A percentile compares a stretch with the other conserved stretches of the same genome.
Evolutionary conservation across 2,113 vertebrate species (phyloP).

Genomic region (Macrotis lagotis): DNA sequence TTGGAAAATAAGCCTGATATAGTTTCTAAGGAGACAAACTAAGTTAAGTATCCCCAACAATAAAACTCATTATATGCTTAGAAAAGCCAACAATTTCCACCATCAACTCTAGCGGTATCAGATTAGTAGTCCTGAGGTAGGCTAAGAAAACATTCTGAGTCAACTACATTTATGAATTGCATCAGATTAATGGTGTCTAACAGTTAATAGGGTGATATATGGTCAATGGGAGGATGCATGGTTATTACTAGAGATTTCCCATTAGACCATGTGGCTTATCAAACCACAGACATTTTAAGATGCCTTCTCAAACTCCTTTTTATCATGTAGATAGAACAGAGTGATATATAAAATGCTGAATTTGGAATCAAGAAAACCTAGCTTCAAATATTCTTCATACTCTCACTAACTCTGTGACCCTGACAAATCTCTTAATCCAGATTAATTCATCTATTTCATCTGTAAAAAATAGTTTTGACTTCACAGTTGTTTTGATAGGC

Average conservation of each 20-base stretch:
- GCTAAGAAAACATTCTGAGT: background rate
- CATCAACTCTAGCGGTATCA: background rate
- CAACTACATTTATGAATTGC: background rate
- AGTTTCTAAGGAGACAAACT: background rate
- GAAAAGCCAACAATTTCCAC: slow-evolving; percentile 37
- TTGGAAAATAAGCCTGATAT: background rate
- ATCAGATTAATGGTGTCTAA: slow-evolving; percentile 4
- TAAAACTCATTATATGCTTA: slow-evolving; percentile 7
- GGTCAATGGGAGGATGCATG: background rate
- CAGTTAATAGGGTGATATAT: background rate
- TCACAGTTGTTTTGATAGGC: background rate
- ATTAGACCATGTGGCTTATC: background rate
- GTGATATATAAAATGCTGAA: background rate
- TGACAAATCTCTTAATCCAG: background rate
- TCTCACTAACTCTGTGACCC: background rate
- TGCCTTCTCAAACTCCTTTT: background rate
- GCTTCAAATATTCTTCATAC: background rate
- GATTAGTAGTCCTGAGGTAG: background rate
- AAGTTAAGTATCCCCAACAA: background rate
- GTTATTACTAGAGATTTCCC: background rate
- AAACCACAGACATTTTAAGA: background rate
- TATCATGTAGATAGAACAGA: background rate
- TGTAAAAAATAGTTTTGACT: background rate
- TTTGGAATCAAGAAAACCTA: background rate
- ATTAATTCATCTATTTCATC: background rate